Evolutionary conservation across 1,140 invertebrate genomes (phyloP), one percentile per base, ranked within the genome.

Genomic region (Drosophila busckii): DNA sequence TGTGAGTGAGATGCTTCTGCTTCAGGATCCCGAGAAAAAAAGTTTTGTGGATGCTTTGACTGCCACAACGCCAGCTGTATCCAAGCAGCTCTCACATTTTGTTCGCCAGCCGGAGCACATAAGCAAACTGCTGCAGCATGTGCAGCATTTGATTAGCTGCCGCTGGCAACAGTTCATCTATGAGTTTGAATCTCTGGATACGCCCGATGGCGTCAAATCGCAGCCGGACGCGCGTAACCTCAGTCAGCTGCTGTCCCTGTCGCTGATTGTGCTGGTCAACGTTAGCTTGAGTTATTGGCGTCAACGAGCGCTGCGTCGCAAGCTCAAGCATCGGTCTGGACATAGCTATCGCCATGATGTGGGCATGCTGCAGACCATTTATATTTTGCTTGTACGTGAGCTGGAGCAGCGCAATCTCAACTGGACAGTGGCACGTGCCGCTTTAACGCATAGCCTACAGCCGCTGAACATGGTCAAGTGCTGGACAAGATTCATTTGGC

Each of bases 111-210:
- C 92, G 0, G 89, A 90, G 20, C 91, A 92, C 26, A 89, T 94
- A 9, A 91, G 91, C 7, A 89, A 90, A 35, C 88, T 95, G 2
- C 91, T 91, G 69, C 90, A 91, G 25, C 92, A 92, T 60, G 55
- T 94, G 5, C 89, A 90, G 6, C 91, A 93, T 62, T 91, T 90
- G 29, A 88, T 93, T 12, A 91, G 92, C 9, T 94, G 94, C 45
- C 88, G 89, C 20, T 95, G 93, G 94, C 94, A 94, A 64, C 93
- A 94, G 65, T 93, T 95, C 52, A 90, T 94, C 6, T 92, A 90
- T 29, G 91, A 92, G 61, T 93, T 94, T 61, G 94, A 95, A 85
- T 93, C 94, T 0, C 86, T 92, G 2, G 93, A 94, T 66, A 91
- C 92, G 29, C 91, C 85, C 3, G 86, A 86, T 29, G 82, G 70